Evolutionary conservation across 1,140 invertebrate genomes (phyloP).

Genomic region (Aphaenogaster ashmeadi): DNA sequence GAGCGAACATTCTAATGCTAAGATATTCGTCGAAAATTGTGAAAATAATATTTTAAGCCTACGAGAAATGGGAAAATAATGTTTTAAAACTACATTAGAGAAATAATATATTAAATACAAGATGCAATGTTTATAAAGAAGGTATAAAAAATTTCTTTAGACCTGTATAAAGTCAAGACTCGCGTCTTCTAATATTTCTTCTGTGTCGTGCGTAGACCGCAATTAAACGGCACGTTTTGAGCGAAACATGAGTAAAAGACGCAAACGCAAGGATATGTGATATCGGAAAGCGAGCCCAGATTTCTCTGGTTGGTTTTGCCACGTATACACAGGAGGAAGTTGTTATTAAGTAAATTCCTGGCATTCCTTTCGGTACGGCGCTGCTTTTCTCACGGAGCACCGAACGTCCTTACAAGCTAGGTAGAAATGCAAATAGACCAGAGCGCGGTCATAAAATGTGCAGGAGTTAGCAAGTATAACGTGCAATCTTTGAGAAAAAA

Average conservation of each 20-base stretch:
- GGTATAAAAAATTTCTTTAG: background rate
- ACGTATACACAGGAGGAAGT: constrained; percentile 31
- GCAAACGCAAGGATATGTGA: constrained; percentile 3
- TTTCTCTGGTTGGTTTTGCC: constrained; percentile 24
- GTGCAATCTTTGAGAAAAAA: background rate
- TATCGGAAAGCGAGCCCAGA: constrained; percentile 28
- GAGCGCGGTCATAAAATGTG: constrained; percentile 30
- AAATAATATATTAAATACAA: background rate
- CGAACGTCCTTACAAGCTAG: constrained; percentile 67
- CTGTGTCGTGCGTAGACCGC: background rate
- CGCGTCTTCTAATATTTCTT: background rate
- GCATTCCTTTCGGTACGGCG: constrained; percentile 60
- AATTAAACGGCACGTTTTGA: constrained; percentile 20
- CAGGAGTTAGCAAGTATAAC: background rate
- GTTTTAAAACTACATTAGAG: background rate
- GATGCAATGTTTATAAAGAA: background rate
- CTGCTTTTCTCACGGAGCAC: constrained; percentile 72
- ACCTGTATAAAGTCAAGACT: constrained; percentile 1
- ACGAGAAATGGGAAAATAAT: background rate
- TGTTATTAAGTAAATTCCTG: constrained; percentile 71
- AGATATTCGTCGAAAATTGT: background rate
- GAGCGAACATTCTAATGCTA: background rate
- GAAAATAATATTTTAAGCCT: background rate
- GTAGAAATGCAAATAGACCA: constrained; percentile 36
- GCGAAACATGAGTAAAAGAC: background rate